A percentile compares a stretch with the other conserved stretches of the same genome.
Conservation (phyloP, 37 sponge, comb jelly and placozoan genomes). For the Beroe ovata region DNA sequence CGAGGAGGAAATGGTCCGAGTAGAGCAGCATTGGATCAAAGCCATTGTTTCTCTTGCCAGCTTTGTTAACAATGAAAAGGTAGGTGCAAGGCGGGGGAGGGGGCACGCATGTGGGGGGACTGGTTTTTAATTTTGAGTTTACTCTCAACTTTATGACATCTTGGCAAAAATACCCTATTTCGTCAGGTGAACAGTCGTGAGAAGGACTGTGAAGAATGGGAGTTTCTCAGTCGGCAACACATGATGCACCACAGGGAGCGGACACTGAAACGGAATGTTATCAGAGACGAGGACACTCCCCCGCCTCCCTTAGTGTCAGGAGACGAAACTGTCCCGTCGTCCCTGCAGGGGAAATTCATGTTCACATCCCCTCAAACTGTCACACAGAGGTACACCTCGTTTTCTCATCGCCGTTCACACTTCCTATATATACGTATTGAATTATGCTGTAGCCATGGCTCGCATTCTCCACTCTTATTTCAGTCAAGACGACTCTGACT, state of each 20-base stretch:
- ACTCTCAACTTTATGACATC: no score
- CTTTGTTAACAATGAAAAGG: slow-evolving; percentile 44
- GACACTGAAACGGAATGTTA: not conserved
- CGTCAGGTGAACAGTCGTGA: not conserved
- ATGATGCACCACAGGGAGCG: not conserved
- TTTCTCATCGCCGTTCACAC: no score
- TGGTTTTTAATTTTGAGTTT: no score
- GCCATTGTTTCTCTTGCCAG: slow-evolving; percentile 63
- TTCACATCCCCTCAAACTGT: not conserved
- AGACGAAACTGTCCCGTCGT: not conserved
- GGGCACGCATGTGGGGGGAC: no score
- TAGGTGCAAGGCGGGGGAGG: no score
- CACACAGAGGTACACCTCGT: not conserved
- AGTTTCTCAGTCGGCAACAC: slow-evolving; percentile 28
- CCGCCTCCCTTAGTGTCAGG: not conserved
- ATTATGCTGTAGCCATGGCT: no score
- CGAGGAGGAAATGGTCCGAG: slow-evolving; percentile 47
- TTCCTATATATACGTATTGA: no score
- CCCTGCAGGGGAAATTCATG: slow-evolving; percentile 18
- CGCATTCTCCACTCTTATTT: not conserved
- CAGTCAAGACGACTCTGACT: slow-evolving; percentile 28
- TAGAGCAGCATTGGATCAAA: slow-evolving; percentile 65
- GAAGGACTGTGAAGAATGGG: slow-evolving; percentile 38
- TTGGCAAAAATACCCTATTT: no score
- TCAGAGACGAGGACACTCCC: not conserved